These are phyloP conservation scores for Saxicola maurus DNA, from an alignment of 2,797 vertebrate genomes.

Conservation along the genomic window DNA sequence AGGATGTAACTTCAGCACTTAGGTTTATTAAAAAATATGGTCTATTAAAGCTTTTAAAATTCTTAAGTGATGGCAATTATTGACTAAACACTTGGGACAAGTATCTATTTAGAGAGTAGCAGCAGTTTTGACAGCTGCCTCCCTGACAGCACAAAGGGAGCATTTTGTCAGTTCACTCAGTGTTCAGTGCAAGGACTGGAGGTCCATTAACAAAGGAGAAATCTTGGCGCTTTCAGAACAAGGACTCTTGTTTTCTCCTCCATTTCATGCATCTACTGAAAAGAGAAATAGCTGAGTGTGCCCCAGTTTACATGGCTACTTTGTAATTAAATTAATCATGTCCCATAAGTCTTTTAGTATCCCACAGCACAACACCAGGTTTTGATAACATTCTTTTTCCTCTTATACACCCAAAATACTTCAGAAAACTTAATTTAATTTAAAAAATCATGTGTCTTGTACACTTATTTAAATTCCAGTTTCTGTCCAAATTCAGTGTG, in stretches of 20 bases:
- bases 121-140: slow-evolving; percentile 23
- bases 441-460: neutral
- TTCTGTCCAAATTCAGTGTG: neutral
- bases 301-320: neutral
- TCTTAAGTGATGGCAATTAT: neutral
- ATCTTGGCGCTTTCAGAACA: neutral
- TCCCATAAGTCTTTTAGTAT: neutral
- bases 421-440: neutral
- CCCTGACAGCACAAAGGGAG: slow-evolving; percentile 8
- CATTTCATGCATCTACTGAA: neutral
- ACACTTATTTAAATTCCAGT: neutral
- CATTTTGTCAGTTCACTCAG: neutral
- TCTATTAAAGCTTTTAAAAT: neutral
- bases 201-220: neutral
- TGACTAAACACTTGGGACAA: neutral
- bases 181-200: neutral
- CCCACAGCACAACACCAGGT: neutral
- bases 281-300: neutral
- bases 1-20: neutral
- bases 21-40: neutral
- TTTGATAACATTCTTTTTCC: neutral
- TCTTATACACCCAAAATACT: neutral
- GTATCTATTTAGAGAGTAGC: neutral
- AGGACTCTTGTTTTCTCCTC: neutral
- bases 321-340: neutral